These are phyloP conservation scores for Novumbra hubbsi DNA, from an alignment of 2,797 vertebrate genomes.

Conservation along the genomic window DNA sequence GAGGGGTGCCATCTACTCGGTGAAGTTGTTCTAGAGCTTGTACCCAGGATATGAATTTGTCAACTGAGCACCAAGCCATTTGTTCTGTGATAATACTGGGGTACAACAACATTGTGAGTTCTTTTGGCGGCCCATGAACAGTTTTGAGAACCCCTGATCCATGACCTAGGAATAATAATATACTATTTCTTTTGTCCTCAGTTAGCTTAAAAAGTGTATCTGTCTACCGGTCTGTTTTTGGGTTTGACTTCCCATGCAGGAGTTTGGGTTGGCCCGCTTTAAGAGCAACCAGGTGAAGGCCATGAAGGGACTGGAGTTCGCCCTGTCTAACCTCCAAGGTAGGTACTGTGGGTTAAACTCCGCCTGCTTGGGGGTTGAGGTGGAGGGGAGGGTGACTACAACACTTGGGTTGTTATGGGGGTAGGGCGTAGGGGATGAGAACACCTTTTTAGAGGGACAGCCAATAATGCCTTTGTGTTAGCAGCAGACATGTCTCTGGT, in stretches of 20 bases:
- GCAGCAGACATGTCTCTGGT: neutral
- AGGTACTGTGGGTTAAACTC: conserved; percentile 30
- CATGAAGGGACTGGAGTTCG: conserved; percentile 75
- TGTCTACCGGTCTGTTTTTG: conserved; percentile 41
- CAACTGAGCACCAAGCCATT: too few relatives aligned
- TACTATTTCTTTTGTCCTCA: too few relatives aligned
- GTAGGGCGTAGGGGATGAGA: conserved; percentile 22
- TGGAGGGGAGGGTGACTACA: conserved; percentile 20
- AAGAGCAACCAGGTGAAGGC: conserved; percentile 79
- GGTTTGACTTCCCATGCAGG: conserved; percentile 51
- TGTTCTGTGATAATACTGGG: too few relatives aligned
- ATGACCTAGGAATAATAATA: too few relatives aligned
- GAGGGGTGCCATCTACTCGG: too few relatives aligned
- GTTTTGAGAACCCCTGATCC: too few relatives aligned
- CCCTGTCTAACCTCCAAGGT: conserved; percentile 73
- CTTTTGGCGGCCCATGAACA: too few relatives aligned
- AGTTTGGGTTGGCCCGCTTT: conserved; percentile 77
- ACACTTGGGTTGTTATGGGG: neutral
- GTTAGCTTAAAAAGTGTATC: too few relatives aligned
- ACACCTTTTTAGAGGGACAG: conserved; percentile 5
- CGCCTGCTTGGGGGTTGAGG: neutral
- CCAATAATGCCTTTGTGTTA: neutral
- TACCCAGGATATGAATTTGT: too few relatives aligned
- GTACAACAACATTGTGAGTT: too few relatives aligned
- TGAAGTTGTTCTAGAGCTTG: too few relatives aligned